These are phyloP conservation scores for Scaptodrosophila latifasciaeformis DNA, from an alignment of 2,888 invertebrate species.

Conservation along the genomic window DNA sequence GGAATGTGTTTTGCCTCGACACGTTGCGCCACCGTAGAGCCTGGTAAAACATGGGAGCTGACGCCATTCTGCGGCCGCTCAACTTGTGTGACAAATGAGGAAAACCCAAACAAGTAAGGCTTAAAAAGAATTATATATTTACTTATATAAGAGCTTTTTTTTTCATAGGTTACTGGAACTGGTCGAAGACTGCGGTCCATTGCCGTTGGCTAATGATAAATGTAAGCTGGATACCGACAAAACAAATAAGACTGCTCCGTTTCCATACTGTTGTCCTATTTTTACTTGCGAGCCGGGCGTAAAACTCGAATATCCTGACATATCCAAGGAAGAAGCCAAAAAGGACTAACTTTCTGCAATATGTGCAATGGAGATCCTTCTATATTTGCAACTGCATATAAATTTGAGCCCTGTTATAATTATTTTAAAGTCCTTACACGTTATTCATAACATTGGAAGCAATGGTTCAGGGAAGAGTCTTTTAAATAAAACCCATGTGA, in stretches of 20 bases:
- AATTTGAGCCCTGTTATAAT: no score
- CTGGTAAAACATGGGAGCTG: conserved; percentile 89
- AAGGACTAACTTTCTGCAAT: conserved; percentile 44
- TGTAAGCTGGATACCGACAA: conserved; percentile 90
- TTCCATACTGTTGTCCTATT: conserved; percentile 89
- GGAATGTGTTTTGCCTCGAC: conserved; percentile 94
- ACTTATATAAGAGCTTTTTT: neutral
- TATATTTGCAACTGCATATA: no score
- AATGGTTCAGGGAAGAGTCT: no score
- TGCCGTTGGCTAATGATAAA: conserved; percentile 89
- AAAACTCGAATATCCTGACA: conserved; percentile 89
- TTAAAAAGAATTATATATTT: neutral
- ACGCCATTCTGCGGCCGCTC: conserved; percentile 94
- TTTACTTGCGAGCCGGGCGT: conserved; percentile 91
- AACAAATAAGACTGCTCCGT: conserved; percentile 91
- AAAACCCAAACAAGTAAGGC: conserved; percentile 78
- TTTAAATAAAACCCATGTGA: no score
- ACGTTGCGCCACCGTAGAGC: conserved; percentile 90
- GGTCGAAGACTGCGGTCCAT: conserved; percentile 92
- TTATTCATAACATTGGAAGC: no score
- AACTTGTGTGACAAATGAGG: conserved; percentile 88
- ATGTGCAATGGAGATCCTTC: no score
- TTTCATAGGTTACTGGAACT: conserved; percentile 83
- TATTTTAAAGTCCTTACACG: no score
- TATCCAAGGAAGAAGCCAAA: conserved; percentile 76